phyloP scores from a whole-genome alignment of 2,888 invertebrate species.

The Noctuana brunneofusca region DNA sequence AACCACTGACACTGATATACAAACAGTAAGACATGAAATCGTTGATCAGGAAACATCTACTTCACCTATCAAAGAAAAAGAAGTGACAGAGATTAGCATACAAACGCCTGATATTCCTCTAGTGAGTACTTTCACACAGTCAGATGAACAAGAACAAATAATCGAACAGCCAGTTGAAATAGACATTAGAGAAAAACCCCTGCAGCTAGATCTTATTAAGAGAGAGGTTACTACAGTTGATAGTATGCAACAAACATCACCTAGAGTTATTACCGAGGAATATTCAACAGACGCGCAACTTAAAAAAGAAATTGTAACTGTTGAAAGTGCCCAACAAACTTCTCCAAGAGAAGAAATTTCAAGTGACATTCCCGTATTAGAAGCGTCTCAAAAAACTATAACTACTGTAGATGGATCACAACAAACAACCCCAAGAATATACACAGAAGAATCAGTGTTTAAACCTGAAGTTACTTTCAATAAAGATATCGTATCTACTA shows the following conservation, averaged over 20 bases:
- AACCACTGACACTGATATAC: conserved; percentile 69
- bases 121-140: conserved; percentile 70
- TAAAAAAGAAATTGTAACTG: conserved; percentile 36
- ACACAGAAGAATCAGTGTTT: conserved; percentile 26
- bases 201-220: conserved; percentile 47
- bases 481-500: conserved; percentile 36
- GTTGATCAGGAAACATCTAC: conserved; percentile 69
- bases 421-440: conserved; percentile 53
- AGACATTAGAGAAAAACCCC: conserved; percentile 63
- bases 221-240: conserved; percentile 45
- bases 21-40: conserved; percentile 61
- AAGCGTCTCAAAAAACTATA: conserved; percentile 48
- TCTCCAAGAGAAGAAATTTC: conserved; percentile 45
- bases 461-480: conserved; percentile 16
- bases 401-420: conserved; percentile 56
- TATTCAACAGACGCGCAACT: not conserved
- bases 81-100: conserved; percentile 61
- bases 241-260: conserved; percentile 60
- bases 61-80: conserved; percentile 59
- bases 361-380: conserved; percentile 43
- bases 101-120: conserved; percentile 68
- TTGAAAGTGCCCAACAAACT: conserved; percentile 49
- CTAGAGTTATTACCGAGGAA: conserved; percentile 40
- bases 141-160: conserved; percentile 57
- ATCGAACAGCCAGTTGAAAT: conserved; percentile 42